Percentiles rank a stretch among this genome's conserved stretches.
Evolutionary conservation across 2,888 invertebrate genomes (phyloP).

Genomic region (Agrochola litura): DNA sequence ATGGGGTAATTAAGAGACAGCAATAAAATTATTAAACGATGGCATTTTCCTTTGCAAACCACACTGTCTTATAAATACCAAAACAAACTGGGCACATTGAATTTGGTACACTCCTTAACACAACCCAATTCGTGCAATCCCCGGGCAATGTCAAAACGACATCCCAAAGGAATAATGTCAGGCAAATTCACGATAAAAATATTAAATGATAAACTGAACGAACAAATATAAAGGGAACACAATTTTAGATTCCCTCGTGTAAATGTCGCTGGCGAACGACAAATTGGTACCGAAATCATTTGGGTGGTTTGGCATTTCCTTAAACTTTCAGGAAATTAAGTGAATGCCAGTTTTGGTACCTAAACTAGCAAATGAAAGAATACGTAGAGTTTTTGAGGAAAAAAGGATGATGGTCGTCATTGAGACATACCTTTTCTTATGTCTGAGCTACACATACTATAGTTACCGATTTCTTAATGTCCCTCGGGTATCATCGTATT

Average conservation of each 20-base stretch:
- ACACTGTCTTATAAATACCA: neutral
- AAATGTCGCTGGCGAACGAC: slow-evolving; percentile 12
- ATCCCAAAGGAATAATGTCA: slow-evolving; percentile 36
- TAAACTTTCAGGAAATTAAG: neutral
- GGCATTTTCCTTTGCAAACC: neutral
- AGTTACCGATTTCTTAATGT: too few relatives aligned
- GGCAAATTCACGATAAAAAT: slow-evolving; percentile 37
- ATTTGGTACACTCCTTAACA: slow-evolving; percentile 6
- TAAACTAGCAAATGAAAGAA: neutral
- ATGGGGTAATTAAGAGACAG: too few relatives aligned
- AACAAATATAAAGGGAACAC: slow-evolving; percentile 32
- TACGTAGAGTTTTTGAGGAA: neutral
- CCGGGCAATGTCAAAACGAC: neutral
- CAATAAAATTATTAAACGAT: neutral
- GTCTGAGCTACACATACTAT: neutral
- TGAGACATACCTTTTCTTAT: neutral
- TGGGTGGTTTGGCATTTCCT: slow-evolving; percentile 6
- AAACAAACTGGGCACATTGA: neutral
- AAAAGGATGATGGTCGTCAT: neutral
- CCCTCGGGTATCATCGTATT: too few relatives aligned
- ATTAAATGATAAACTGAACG: slow-evolving; percentile 42
- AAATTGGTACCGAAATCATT: slow-evolving; percentile 31
- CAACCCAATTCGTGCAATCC: slow-evolving; percentile 21
- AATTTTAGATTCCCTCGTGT: slow-evolving; percentile 48
- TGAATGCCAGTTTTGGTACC: neutral